Conservation (phyloP, 2,888 invertebrate genomes). For the Caenorhabditis sp. region DNA sequence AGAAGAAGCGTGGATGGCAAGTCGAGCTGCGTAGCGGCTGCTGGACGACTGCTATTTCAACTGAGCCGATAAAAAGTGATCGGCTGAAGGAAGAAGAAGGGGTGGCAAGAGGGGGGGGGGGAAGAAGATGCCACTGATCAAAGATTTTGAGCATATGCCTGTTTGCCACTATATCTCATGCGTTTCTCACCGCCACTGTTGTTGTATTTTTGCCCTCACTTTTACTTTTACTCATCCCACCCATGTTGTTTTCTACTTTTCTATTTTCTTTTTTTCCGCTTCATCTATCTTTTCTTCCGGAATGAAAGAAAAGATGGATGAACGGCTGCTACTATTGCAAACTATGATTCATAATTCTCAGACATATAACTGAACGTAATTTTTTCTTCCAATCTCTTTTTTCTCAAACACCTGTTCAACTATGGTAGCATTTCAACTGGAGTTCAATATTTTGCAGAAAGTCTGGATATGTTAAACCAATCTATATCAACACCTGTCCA, state of each 20-base stretch:
- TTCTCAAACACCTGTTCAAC: background rate
- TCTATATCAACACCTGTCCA: slow-evolving; percentile 23
- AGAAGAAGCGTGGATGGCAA: slow-evolving; percentile 51
- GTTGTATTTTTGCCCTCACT: slow-evolving; percentile 51
- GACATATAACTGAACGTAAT: slow-evolving; percentile 5
- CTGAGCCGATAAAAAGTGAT: slow-evolving; percentile 66
- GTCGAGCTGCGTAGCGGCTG: slow-evolving; percentile 57
- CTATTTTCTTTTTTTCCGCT: slow-evolving; percentile 20
- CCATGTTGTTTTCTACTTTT: slow-evolving; percentile 35
- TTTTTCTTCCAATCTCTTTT: background rate
- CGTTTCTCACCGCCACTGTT: slow-evolving; percentile 47
- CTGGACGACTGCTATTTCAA: slow-evolving; percentile 62
- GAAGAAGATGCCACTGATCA: slow-evolving; percentile 65
- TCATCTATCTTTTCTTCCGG: slow-evolving; percentile 17
- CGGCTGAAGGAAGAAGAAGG: slow-evolving; percentile 56
- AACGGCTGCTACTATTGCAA: background rate
- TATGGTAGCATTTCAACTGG: background rate
- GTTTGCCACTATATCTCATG: slow-evolving; percentile 63
- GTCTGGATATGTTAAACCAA: slow-evolving; percentile 59
- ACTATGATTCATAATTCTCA: slow-evolving; percentile 35
- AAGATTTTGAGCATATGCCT: slow-evolving; percentile 68
- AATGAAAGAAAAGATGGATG: background rate
- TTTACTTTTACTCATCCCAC: slow-evolving; percentile 52
- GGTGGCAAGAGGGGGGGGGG: slow-evolving; percentile 31
- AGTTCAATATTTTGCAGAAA: slow-evolving; percentile 28